phyloP scores from a whole-genome alignment of 2,797 vertebrate species.

The Trachops cirrhosus region DNA sequence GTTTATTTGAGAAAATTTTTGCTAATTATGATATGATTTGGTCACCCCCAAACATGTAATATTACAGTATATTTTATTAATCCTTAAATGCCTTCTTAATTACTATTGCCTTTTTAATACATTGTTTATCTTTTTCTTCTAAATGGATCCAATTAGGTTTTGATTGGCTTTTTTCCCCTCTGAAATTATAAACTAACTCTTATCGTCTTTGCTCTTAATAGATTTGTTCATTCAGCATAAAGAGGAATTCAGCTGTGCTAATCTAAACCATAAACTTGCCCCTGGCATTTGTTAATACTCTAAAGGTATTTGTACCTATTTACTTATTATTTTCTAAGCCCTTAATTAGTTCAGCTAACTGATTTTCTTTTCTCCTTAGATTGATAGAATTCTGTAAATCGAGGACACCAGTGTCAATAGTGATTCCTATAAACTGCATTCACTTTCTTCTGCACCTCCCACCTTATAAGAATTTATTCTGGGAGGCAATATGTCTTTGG shows the following conservation, averaged over 20 bases:
- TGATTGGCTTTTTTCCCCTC: slow-evolving; percentile 47
- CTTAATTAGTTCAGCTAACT: slow-evolving; percentile 53
- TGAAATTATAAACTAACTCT: slow-evolving; percentile 71
- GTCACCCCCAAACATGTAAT: slow-evolving; percentile 60
- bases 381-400: background rate
- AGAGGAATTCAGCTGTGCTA: slow-evolving; percentile 51
- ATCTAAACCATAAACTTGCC: slow-evolving; percentile 47
- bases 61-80: slow-evolving; percentile 74
- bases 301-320: slow-evolving; percentile 48
- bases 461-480: background rate
- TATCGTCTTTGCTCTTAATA: slow-evolving; percentile 66
- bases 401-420: background rate
- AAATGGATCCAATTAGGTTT: slow-evolving; percentile 73
- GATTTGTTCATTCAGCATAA: slow-evolving; percentile 74
- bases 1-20: slow-evolving; percentile 66
- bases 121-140: slow-evolving; percentile 66
- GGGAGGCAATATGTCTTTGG: background rate
- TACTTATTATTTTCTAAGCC: slow-evolving; percentile 26
- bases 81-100: slow-evolving; percentile 75
- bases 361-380: slow-evolving; percentile 30
- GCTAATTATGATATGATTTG: slow-evolving; percentile 66
- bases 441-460: background rate
- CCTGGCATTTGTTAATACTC: slow-evolving; percentile 36
- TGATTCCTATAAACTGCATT: background rate
- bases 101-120: slow-evolving; percentile 65